These are phyloP conservation scores for Cettia cetti DNA, from an alignment of 2,113 vertebrate species.

Conservation along the genomic window DNA sequence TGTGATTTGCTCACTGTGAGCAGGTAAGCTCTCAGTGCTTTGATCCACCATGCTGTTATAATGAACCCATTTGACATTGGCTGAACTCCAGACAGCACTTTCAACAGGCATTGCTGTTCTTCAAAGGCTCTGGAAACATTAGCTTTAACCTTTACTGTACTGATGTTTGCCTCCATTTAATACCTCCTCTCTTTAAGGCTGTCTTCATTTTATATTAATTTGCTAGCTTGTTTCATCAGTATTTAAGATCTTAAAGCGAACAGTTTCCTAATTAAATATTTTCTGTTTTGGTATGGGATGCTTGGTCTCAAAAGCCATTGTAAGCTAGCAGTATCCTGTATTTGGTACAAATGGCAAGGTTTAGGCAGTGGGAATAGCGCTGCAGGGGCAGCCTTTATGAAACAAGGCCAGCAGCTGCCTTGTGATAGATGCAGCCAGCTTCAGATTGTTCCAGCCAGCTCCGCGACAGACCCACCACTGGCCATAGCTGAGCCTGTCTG, in stretches of 20 bases:
- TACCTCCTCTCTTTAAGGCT: background rate
- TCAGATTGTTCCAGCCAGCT: rapidly evolving
- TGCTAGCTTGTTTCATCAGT: background rate
- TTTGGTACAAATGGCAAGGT: background rate
- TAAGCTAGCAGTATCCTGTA: background rate
- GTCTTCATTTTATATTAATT: background rate
- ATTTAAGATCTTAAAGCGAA: background rate
- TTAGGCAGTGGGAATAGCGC: rapidly evolving
- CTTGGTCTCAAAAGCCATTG: background rate
- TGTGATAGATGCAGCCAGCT: background rate
- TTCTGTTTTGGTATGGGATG: background rate
- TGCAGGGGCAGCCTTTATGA: background rate
- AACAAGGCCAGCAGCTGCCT: background rate
- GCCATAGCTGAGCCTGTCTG: background rate
- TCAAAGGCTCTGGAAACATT: background rate
- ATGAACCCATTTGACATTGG: background rate
- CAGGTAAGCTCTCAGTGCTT: background rate
- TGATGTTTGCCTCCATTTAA: background rate
- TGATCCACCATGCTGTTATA: background rate
- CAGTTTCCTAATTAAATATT: background rate
- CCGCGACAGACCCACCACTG: rapidly evolving
- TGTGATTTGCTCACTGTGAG: background rate
- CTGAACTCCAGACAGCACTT: background rate
- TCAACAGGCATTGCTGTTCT: background rate
- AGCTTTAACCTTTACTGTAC: background rate